Evolutionary conservation across 2,113 vertebrate genomes (phyloP).

Genomic region (Hemiscyllium ocellatum): DNA sequence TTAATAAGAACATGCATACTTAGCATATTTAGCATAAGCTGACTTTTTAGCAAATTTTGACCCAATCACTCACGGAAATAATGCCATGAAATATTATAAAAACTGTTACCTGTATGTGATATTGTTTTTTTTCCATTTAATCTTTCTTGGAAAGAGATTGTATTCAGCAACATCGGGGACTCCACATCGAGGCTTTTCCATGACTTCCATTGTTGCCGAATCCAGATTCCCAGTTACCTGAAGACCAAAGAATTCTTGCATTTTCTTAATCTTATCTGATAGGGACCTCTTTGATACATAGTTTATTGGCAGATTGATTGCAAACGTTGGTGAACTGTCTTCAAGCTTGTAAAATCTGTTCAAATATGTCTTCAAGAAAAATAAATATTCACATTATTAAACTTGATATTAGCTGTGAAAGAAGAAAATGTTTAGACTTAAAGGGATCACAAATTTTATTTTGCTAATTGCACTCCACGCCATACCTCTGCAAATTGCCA

Average conservation of each 20-base stretch:
- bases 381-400: not conserved
- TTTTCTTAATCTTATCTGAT: constrained; percentile 57
- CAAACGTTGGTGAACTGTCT: not conserved
- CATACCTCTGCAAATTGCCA: not conserved
- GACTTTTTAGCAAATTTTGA: not conserved
- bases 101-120: constrained; percentile 56
- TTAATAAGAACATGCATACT: not conserved
- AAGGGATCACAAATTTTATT: not conserved
- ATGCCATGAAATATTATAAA: not conserved
- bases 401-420: not conserved
- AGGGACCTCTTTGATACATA: constrained; percentile 42
- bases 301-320: not conserved
- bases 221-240: constrained; percentile 56
- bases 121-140: constrained; percentile 57
- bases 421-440: not conserved
- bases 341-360: not conserved
- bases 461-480: not conserved
- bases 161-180: constrained; percentile 61
- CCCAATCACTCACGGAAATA: not conserved
- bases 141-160: constrained; percentile 44
- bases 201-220: constrained; percentile 52
- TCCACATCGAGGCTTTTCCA: constrained; percentile 59
- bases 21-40: not conserved
- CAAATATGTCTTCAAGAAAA: not conserved
- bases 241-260: constrained; percentile 63